Conservation (phyloP, 1,140 invertebrate genomes). For the Panonychus citri region DNA sequence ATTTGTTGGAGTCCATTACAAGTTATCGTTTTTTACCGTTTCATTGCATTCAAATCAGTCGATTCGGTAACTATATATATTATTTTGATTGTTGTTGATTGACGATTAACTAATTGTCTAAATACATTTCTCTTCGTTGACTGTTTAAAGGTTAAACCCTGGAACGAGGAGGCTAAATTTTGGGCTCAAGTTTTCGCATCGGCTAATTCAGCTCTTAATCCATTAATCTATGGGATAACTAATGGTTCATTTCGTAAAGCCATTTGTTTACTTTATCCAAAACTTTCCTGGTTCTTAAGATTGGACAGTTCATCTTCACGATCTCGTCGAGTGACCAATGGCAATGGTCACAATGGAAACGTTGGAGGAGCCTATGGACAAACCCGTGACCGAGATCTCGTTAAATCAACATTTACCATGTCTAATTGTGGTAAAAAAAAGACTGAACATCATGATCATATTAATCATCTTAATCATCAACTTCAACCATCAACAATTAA, state of each 20-base stretch:
- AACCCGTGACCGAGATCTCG: no score
- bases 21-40: slow-evolving; percentile 7
- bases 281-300: neutral
- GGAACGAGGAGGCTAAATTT: neutral
- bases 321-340: no score
- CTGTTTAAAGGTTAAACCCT: neutral
- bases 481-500: no score
- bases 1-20: slow-evolving; percentile 40
- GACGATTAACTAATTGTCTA: neutral
- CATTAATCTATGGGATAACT: slow-evolving; percentile 33
- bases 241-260: slow-evolving; percentile 35
- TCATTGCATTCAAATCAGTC: neutral
- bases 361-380: no score
- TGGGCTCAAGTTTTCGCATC: slow-evolving; percentile 1
- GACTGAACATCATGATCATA: no score
- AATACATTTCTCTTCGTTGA: neutral
- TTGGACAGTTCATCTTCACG: neutral
- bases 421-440: no score
- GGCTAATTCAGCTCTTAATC: neutral
- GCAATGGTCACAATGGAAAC: no score
- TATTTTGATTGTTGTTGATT: neutral
- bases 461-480: no score
- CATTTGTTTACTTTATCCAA: neutral
- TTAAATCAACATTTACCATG: no score
- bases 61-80: neutral